Evolutionary conservation across 92 coral and sea anemone genomes (phyloP), one percentile per base, ranked within the genome.

Genomic region (Isaurus tuberculatus): DNA sequence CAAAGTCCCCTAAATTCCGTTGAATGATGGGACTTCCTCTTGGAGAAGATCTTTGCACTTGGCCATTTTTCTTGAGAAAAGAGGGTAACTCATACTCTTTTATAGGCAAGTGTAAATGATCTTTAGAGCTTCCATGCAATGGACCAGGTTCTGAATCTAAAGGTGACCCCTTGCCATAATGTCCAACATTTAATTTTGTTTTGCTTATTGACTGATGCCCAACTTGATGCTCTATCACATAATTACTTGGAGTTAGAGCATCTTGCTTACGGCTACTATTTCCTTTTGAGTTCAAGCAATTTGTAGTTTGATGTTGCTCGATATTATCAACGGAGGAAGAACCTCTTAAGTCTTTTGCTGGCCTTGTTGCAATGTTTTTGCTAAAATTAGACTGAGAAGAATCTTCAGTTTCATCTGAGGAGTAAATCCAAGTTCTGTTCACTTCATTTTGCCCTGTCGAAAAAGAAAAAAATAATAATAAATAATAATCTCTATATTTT

Each of bases 21-120:
- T 80, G 89, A 26, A 93, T 84, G 26, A 93, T 86, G 23, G 94
- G 94, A 71, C 89, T 88, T 27, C 83, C 31, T 25, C 86, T 40
- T 8, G 58, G 86, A 25, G 72, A 85, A 26, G 69, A 74, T 33
- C 32, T 81, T 48, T 40, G 77, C 25, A 67, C 89, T 60, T 57
- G 79, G 48, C 88, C 94, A 10, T 84, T 85, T 69, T 85, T 87
- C 70, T 88, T 90, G 61, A 94, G 75, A 84, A 94, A 94, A 30
- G 78, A 92, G 31, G 98, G 98, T 26, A 94, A 75, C 25, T 94
- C 98, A 61, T 86, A 91, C 66, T 91, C 98, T 40, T 89, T 92
- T 36, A 87, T 37, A 10, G 97, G 91, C 64, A 89, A 83, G 75
- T 88, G 91, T 13, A 80, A 27, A 43, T 27, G 70, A 77, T 55